These are phyloP conservation scores for Plectrocnemia conspersa DNA, from an alignment of 1,140 invertebrate species.

Conservation along the genomic window DNA sequence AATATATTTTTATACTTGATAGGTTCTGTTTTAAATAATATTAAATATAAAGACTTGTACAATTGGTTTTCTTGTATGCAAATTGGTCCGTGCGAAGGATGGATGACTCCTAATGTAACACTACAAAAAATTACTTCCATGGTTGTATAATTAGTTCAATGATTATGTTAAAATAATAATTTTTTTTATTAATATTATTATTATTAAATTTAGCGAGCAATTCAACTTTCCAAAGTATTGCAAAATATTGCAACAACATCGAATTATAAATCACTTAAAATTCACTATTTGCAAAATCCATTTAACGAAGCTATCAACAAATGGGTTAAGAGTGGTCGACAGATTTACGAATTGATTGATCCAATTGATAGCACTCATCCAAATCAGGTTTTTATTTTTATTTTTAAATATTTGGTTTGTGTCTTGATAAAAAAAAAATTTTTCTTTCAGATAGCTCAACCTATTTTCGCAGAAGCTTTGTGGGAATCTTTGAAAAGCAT, in stretches of 20 bases:
- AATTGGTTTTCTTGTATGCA: conserved; percentile 50
- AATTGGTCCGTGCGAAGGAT: conserved; percentile 49
- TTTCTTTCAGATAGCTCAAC: conserved; percentile 37
- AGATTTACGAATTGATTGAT: conserved; percentile 48
- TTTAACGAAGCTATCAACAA: conserved; percentile 41
- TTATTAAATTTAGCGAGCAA: conserved; percentile 37
- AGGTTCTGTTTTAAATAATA: conserved; percentile 40
- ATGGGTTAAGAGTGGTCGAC: conserved; percentile 40
- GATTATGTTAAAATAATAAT: neutral
- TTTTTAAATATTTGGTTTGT: conserved; percentile 5
- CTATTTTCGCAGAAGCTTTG: conserved; percentile 40
- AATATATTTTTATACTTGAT: neutral
- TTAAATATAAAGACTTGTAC: conserved; percentile 49
- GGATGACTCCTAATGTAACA: conserved; percentile 49
- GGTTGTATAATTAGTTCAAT: conserved; percentile 20
- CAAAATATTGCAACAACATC: conserved; percentile 39
- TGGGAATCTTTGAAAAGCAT: conserved; percentile 43
- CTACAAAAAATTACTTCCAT: conserved; percentile 42
- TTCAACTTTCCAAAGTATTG: conserved; percentile 41
- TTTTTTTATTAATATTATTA: neutral
- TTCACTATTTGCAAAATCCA: conserved; percentile 47
- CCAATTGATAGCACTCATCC: conserved; percentile 53
- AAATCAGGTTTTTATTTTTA: conserved; percentile 44
- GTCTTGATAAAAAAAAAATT: neutral
- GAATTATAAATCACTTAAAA: conserved; percentile 42